Evolutionary conservation across 37 sponge, comb jelly and placozoan genomes (phyloP), one percentile per base, ranked within the genome.

Genomic region (Bolinopsis microptera): DNA sequence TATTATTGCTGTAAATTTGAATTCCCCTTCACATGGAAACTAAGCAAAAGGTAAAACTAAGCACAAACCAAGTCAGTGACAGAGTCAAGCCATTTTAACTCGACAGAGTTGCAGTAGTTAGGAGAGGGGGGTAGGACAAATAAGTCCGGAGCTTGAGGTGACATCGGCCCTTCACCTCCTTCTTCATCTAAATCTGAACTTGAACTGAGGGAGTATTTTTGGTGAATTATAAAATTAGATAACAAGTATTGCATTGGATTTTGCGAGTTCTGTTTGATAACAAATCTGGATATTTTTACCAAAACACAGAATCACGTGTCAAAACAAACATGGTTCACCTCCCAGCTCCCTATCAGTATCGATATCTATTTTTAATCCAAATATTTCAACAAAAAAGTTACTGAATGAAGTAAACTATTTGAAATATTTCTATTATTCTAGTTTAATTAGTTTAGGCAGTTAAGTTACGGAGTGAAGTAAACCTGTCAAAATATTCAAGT

Each of bases 101-200:
- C 80, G 21, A 35, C 61, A 48, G 61, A 48, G 61, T 48, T 48
- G 9, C 61, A 8, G 74, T 28, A 70, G 37, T 77, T 77, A 3
- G 80, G 80, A 22, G 80, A 32, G 13, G 80, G 80, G 3, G 80
- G 80, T 32, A 77, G 1, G 21, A 77, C 36, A 32, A 33, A 77
- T 18, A 77, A 36, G 21, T 32, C 80, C 34, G 80, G 80, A 16
- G 80, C 33, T 70, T 70, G 74, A 22, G 74, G 30, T 1, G 80
- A 32, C 80, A 32, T 34, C 18, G 35, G 80, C 2, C 28, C 21
- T 22, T 32, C 21, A 35, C 9, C 80, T 28, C 3, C 25, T 16
- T 32, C 80, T 18, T 77, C 80, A 27, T 77, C 80, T 2, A 77
- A 22, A 0, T 77, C 80, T 1, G 80, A 77, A 32, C 80, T 77